Percentiles rank a stretch among this genome's conserved stretches.
These are phyloP conservation scores for Holocentrus rufus DNA, from an alignment of 2,797 vertebrate genomes.

Conservation along the genomic window DNA sequence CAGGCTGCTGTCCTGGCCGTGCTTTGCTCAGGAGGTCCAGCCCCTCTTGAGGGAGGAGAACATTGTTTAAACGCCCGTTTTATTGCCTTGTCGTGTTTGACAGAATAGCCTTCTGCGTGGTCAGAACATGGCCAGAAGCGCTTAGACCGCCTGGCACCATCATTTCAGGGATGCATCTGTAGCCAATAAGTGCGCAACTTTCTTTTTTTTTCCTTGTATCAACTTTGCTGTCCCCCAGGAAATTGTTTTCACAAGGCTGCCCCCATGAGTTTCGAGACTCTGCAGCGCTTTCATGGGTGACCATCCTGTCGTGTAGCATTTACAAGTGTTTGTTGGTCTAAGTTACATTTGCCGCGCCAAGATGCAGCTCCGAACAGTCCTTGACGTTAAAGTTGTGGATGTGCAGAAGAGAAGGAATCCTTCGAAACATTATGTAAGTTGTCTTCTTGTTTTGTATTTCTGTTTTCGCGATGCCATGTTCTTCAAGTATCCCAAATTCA, in stretches of 20 bases:
- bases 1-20: slow-evolving; percentile 4
- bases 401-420: slow-evolving; percentile 94
- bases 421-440: slow-evolving; percentile 95
- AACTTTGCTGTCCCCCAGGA: slow-evolving; percentile 7
- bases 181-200: slow-evolving; percentile 11
- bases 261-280: neutral
- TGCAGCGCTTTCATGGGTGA: slow-evolving; percentile 56
- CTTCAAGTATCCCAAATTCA: neutral
- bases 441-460: neutral
- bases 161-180: slow-evolving; percentile 44
- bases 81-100: slow-evolving; percentile 68
- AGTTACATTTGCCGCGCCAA: slow-evolving; percentile 47
- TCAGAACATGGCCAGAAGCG: slow-evolving; percentile 49
- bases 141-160: slow-evolving; percentile 31
- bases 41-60: slow-evolving; percentile 61
- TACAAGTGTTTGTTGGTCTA: slow-evolving; percentile 25
- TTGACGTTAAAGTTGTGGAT: slow-evolving; percentile 91
- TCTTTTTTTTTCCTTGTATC: neutral
- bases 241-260: neutral
- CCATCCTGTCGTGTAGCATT: slow-evolving; percentile 23
- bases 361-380: slow-evolving; percentile 89
- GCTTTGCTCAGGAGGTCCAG: slow-evolving; percentile 36
- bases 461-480: neutral
- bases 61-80: slow-evolving; percentile 47
- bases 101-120: slow-evolving; percentile 13